A percentile compares a stretch with the other conserved stretches of the same genome.
Conservation (phyloP, 2,797 vertebrate species). For the Scleropages formosus region DNA sequence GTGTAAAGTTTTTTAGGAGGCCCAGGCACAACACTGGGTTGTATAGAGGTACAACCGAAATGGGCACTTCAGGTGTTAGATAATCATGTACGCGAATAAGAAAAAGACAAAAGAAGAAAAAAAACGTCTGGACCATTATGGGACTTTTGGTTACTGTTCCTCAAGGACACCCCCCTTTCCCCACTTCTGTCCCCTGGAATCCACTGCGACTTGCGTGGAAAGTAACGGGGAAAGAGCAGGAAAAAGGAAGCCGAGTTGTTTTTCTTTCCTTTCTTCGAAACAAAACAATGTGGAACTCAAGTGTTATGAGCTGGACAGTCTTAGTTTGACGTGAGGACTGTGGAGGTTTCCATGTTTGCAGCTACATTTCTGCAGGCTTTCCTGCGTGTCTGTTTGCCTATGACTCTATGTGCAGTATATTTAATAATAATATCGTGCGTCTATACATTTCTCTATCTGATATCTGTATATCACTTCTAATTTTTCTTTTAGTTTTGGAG, state of each 20-base stretch:
- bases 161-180: not conserved
- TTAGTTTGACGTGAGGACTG: not conserved
- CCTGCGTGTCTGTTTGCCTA: no score
- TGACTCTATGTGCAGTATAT: no score
- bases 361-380: no score
- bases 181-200: constrained; percentile 29
- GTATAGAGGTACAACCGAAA: no score
- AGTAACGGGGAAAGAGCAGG: constrained; percentile 39
- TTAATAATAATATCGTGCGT: no score
- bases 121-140: constrained; percentile 23
- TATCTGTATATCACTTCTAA: no score
- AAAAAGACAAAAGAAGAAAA: constrained; percentile 39
- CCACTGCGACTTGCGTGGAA: constrained; percentile 46
- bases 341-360: no score
- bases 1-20: not conserved
- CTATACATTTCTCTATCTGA: no score
- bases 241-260: constrained; percentile 34
- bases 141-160: not conserved
- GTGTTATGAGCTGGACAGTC: constrained; percentile 24
- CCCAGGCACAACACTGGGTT: not conserved
- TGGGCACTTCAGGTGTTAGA: not conserved
- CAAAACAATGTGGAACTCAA: constrained; percentile 43
- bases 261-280: constrained; percentile 47
- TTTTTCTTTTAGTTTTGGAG: no score
- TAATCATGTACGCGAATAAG: constrained; percentile 22